phyloP scores from a whole-genome alignment of 1,140 invertebrate genomes.

The Branchinecta lindahli region DNA sequence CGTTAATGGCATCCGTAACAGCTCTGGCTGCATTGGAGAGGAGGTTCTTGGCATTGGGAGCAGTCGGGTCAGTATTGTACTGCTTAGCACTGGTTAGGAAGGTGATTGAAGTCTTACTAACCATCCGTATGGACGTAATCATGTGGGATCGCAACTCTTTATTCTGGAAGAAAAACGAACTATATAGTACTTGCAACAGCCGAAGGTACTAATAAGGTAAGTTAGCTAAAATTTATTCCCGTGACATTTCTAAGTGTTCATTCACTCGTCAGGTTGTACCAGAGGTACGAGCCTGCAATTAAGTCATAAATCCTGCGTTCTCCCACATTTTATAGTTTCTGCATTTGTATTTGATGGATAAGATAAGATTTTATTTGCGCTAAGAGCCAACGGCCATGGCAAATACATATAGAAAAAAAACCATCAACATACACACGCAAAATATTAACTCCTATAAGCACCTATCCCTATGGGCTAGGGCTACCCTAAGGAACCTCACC shows the following conservation, averaged over 20 bases:
- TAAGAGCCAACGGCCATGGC: no score
- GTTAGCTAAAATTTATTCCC: conserved; percentile 23
- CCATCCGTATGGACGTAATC: conserved; percentile 66
- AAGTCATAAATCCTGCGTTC: no score
- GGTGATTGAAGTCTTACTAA: conserved; percentile 73
- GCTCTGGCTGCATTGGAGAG: conserved; percentile 62
- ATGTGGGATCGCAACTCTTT: conserved; percentile 54
- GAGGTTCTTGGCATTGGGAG: conserved; percentile 79
- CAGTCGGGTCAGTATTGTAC: conserved; percentile 68
- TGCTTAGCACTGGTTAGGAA: conserved; percentile 72
- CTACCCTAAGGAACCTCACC: no score
- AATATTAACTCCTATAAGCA: no score
- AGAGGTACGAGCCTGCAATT: no score
- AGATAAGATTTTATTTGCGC: no score
- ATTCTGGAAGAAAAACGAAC: conserved; percentile 34
- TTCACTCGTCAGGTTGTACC: not conserved
- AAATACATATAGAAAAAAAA: no score
- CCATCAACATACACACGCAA: no score
- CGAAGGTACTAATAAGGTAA: conserved; percentile 13
- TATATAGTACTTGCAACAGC: not conserved
- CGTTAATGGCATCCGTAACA: conserved; percentile 85
- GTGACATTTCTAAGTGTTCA: conserved; percentile 15
- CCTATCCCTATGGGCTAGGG: no score
- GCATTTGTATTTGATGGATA: no score
- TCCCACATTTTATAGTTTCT: no score